Conservation (phyloP, 2,888 invertebrate genomes). For the Caenorhabditis sp. region DNA sequence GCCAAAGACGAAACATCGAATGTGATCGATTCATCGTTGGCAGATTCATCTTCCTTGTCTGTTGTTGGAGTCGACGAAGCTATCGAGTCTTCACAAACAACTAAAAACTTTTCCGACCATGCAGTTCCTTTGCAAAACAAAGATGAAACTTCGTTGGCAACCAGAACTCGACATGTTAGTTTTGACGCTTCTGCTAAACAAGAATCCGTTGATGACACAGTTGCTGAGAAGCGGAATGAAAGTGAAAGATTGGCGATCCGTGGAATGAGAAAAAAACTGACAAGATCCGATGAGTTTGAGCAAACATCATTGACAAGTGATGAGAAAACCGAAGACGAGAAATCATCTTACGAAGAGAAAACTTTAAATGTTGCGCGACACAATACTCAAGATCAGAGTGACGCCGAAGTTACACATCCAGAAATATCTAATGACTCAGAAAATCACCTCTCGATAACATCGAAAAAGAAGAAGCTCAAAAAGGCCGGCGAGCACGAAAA, state of each 20-base stretch:
- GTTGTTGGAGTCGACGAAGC: background rate
- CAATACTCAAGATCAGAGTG: background rate
- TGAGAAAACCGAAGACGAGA: constrained; percentile 9
- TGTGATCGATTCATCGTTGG: background rate
- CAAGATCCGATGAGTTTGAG: constrained; percentile 11
- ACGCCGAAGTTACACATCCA: constrained; percentile 9
- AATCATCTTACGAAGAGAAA: constrained; percentile 25
- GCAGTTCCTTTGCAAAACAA: constrained; percentile 14
- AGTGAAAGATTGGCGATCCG: constrained; percentile 20
- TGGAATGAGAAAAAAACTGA: constrained; percentile 25
- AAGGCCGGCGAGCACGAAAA: constrained; percentile 9
- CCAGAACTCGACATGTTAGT: constrained; percentile 28
- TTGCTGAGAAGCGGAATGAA: constrained; percentile 24
- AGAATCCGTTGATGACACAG: constrained; percentile 27
- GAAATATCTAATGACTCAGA: constrained; percentile 7
- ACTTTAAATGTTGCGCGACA: constrained; percentile 17
- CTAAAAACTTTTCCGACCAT: background rate
- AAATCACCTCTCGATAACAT: background rate
- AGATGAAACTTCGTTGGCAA: constrained; percentile 26
- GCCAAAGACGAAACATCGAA: constrained; percentile 14
- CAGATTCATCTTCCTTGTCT: background rate
- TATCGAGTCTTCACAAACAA: background rate
- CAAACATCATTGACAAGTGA: background rate
- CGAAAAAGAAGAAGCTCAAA: constrained; percentile 12
- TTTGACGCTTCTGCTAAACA: constrained; percentile 34